Conservation (phyloP, 2,113 vertebrate species). For the Harpagus bidentatus region DNA sequence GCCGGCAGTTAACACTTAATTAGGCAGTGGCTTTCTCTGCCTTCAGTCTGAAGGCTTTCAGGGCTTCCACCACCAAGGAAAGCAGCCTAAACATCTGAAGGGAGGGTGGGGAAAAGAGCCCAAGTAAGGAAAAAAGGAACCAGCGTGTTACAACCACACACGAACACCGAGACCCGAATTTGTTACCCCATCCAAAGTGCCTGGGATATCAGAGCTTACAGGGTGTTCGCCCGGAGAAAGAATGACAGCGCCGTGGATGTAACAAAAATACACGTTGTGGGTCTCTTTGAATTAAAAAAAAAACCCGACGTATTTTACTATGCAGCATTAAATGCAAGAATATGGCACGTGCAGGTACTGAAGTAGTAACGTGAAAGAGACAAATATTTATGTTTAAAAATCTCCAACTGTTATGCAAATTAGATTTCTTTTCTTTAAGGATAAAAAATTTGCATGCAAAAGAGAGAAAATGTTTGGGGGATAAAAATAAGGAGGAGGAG, state of each 20-base stretch:
- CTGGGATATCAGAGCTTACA: not conserved
- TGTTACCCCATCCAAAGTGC: not conserved
- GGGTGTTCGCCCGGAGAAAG: not conserved
- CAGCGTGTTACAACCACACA: accelerated
- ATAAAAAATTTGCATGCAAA: not conserved
- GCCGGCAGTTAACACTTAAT: not conserved
- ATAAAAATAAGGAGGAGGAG: not conserved
- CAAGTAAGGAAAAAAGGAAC: not conserved
- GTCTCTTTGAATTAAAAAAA: not conserved
- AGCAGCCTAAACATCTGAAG: not conserved
- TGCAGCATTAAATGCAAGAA: not conserved
- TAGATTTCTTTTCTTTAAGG: not conserved
- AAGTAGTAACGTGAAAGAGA: not conserved
- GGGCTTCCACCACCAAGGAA: not conserved
- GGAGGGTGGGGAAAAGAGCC: not conserved
- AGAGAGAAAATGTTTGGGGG: not conserved
- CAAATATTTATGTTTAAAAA: not conserved
- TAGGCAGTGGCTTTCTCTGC: not conserved
- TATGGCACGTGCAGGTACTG: not conserved
- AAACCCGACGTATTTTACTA: not conserved
- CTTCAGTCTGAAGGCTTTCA: not conserved
- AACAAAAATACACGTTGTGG: not conserved
- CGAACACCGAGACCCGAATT: not conserved
- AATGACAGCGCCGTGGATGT: accelerated
- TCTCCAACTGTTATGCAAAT: not conserved